These are phyloP conservation scores for Solea senegalensis DNA, from an alignment of 2,113 vertebrate species.

Conservation along the genomic window DNA sequence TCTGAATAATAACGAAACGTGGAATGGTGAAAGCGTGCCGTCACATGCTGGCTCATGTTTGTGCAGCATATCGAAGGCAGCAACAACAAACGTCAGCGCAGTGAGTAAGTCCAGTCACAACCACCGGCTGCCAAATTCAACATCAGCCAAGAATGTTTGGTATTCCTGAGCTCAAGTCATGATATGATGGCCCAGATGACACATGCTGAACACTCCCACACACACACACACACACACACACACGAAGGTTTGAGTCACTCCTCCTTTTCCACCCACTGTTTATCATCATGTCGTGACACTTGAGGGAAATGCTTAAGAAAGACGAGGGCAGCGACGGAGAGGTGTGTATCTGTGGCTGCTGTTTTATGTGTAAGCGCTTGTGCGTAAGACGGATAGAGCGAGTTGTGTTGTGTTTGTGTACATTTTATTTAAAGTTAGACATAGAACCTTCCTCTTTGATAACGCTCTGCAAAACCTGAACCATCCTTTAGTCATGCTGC, in stretches of 20 bases:
- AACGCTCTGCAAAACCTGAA: too few relatives aligned
- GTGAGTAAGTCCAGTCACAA: slow-evolving; percentile 39
- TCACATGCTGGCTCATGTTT: slow-evolving; percentile 26
- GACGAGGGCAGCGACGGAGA: not conserved
- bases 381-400: too few relatives aligned
- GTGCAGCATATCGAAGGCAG: not conserved
- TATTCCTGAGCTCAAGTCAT: slow-evolving; percentile 58
- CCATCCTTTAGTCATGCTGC: too few relatives aligned
- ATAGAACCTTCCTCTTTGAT: too few relatives aligned
- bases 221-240: slow-evolving; percentile 20
- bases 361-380: not conserved
- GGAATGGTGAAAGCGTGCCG: slow-evolving; percentile 2
- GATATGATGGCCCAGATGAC: slow-evolving; percentile 64
- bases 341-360: not conserved
- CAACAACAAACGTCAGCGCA: slow-evolving; percentile 20
- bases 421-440: too few relatives aligned
- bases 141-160: slow-evolving; percentile 58
- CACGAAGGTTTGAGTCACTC: slow-evolving; percentile 61
- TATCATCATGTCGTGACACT: slow-evolving; percentile 44
- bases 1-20: too few relatives aligned
- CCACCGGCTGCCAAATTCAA: slow-evolving; percentile 35
- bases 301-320: slow-evolving; percentile 41
- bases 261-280: slow-evolving; percentile 55
- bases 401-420: too few relatives aligned
- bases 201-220: slow-evolving; percentile 52